A percentile compares a stretch with the other conserved stretches of the same genome.
Evolutionary conservation across 30 jellyfish, hydroid and myxozoan species (phyloP).

Genomic region (Cassiopea andromeda): DNA sequence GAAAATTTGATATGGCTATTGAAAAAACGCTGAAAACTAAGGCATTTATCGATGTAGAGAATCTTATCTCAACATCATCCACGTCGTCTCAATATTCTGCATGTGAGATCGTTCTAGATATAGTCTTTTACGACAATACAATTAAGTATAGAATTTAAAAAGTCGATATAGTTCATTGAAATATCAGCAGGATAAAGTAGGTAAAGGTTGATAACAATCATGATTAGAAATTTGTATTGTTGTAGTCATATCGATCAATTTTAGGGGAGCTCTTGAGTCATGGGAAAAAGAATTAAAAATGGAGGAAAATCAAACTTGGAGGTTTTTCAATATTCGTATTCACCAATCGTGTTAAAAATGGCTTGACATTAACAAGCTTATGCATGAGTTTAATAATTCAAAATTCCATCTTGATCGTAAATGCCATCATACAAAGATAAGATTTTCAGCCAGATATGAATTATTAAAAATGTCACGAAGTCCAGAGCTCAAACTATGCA

Average conservation of each 20-base stretch:
- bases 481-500: not conserved
- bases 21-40: not conserved
- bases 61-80: not conserved
- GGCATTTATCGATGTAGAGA: not conserved
- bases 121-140: not conserved
- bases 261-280: not conserved
- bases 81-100: not conserved
- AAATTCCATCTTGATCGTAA: constrained; percentile 6
- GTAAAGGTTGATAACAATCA: not conserved
- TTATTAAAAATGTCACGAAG: not conserved
- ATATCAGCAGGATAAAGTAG: not conserved
- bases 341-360: not conserved
- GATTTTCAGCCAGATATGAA: not conserved
- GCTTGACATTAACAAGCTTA: not conserved
- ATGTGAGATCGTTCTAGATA: not conserved
- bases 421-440: not conserved
- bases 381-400: not conserved
- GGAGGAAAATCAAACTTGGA: not conserved
- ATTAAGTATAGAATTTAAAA: not conserved
- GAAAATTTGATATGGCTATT: not conserved
- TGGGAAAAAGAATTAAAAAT: not conserved
- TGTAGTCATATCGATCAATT: not conserved
- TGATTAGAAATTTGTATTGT: not conserved
- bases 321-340: not conserved
- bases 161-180: not conserved